Conservation (phyloP, 2,797 vertebrate genomes). For the Lagodon rhomboides region DNA sequence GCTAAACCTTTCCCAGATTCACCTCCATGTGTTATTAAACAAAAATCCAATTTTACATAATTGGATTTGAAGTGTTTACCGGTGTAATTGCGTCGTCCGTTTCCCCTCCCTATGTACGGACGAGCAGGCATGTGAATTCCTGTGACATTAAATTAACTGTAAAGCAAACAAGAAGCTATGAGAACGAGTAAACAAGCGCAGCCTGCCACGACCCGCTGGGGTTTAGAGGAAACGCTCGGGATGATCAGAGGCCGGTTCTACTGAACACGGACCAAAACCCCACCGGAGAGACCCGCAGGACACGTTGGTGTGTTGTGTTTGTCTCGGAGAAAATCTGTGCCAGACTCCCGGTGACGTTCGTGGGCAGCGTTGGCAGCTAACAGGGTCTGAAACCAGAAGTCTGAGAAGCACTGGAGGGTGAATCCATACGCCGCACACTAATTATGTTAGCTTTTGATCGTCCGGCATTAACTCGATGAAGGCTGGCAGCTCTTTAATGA, state of each 20-base stretch:
- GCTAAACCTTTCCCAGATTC: neutral
- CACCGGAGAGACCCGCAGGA: slow-evolving; percentile 26
- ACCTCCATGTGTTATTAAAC: neutral
- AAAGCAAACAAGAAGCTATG: slow-evolving; percentile 14
- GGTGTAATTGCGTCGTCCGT: neutral
- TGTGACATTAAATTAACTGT: slow-evolving; percentile 13
- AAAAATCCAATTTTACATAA: slow-evolving; percentile 3
- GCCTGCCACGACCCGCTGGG: slow-evolving; percentile 39
- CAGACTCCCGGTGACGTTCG: slow-evolving; percentile 42
- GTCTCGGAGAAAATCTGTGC: slow-evolving; percentile 43
- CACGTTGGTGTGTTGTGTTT: slow-evolving; percentile 35
- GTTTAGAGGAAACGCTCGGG: slow-evolving; percentile 25
- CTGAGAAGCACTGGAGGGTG: neutral
- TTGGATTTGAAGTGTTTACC: neutral
- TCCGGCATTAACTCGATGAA: too few species aligned
- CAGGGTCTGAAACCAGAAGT: slow-evolving; percentile 12
- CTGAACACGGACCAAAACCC: slow-evolving; percentile 54
- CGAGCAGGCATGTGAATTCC: neutral
- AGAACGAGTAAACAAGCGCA: slow-evolving; percentile 28
- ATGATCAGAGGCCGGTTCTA: slow-evolving; percentile 32
- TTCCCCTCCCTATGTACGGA: neutral
- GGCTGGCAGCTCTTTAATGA: too few species aligned
- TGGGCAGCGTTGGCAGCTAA: slow-evolving; percentile 3
- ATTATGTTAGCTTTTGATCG: neutral
- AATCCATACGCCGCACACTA: neutral